Evolutionary conservation across 1,140 invertebrate genomes (phyloP), one percentile per base, ranked within the genome.

Genomic region (Hestina assimilis): DNA sequence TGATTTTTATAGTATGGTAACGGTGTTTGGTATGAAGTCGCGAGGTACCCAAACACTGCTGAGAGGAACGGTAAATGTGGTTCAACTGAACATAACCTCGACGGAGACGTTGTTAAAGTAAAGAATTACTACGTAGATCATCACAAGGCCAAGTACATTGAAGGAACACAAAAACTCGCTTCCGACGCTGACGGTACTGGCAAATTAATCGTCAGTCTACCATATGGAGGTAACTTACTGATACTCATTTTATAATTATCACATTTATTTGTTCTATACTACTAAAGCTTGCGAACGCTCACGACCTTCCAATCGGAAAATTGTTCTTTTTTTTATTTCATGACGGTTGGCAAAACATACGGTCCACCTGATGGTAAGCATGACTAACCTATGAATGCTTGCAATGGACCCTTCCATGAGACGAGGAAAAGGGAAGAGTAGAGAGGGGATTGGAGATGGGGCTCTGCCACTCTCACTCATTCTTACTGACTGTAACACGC

Each of bases 1-100:
- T 35, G n/a, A 8, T 41, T 0, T 41, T 53, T 41, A 14, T 55
- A 83, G 80, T 81, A 69, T 41, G 61, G 28, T 3, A 38, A 63
- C 3, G 77, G 81, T 15, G 72, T 35, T n/a, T 84, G 81, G 81
- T 82, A 82, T 43, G 71, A 80, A 45, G 68, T 70, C 0, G 63
- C 69, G 9, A 70, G 63, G 28, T 84, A 77, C 46, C 65, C 66
- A 1, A 50, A 70, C 21, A n/a, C 41, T 5, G 31, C 41, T 8
- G 64, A 70, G 23, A 47, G 59, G 14, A 46, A 28, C 3, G 63
- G 61, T 9, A 65, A 59, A 4, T 84, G 81, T 33, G 43, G 69
- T 4, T 61, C 62, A 1, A 38, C 67, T 0, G 52, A 66, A n/a
- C 80, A 76, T 42, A 65, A 51, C 0, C 23, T 62, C 20, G 45